A percentile compares a stretch with the other conserved stretches of the same genome.
Conservation (phyloP, 2,888 invertebrate genomes). For the Tinea pellionella region DNA sequence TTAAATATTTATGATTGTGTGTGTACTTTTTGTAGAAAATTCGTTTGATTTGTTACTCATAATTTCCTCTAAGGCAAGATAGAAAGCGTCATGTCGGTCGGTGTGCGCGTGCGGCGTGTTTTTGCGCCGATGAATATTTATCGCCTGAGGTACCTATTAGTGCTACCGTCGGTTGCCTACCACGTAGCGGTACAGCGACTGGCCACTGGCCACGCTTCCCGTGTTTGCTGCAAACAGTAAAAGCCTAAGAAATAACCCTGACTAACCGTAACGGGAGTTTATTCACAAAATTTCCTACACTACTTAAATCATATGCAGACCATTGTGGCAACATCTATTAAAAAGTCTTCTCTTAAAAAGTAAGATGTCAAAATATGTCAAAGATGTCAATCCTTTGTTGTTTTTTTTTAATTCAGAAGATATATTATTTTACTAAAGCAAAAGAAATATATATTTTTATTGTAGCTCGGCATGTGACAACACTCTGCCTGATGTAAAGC, state of each 20-base stretch:
- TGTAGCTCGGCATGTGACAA: no score
- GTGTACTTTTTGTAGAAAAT: no score
- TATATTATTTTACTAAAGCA: no score
- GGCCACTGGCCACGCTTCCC: slow-evolving; percentile 7
- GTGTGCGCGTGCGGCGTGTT: slow-evolving; percentile 21
- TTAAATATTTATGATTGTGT: no score
- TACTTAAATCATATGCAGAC: no score
- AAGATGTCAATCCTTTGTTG: no score
- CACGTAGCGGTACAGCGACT: slow-evolving; percentile 16
- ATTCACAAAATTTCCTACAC: not conserved
- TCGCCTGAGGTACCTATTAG: slow-evolving; percentile 38
- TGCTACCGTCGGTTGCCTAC: slow-evolving; percentile 9
- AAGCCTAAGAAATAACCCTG: not conserved
- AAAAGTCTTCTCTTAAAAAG: no score
- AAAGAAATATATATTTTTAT: no score
- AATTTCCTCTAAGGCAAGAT: not conserved
- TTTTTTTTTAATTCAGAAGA: no score
- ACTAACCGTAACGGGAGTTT: not conserved
- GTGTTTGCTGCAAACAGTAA: not conserved
- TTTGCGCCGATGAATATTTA: slow-evolving; percentile 58
- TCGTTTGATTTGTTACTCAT: not conserved
- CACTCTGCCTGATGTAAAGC: no score
- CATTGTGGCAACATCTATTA: no score
- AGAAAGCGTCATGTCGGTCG: slow-evolving; percentile 12
- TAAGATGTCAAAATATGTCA: no score